Evolutionary conservation across 1,140 invertebrate genomes (phyloP).

Genomic region (Eumaeus atala): DNA sequence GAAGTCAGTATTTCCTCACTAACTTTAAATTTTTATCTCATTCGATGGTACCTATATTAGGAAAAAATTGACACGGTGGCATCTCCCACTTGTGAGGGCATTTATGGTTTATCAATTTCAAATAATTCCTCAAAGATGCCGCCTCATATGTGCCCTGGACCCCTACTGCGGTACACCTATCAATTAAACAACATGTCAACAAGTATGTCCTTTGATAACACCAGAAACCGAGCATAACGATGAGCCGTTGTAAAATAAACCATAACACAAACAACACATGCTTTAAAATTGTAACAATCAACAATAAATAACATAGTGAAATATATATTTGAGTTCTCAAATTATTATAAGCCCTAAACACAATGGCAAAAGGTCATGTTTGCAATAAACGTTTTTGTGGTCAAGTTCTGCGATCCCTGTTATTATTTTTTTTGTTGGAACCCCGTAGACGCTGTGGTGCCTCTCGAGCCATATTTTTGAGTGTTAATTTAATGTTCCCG

Average conservation of each 20-base stretch:
- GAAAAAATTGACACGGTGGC: constrained; percentile 62
- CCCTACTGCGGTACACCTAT: constrained; percentile 67
- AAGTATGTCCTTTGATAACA: constrained; percentile 67
- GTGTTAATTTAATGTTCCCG: constrained; percentile 73
- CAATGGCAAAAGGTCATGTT: constrained; percentile 19
- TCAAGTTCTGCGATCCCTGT: constrained; percentile 51
- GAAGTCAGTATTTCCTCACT: constrained; percentile 14
- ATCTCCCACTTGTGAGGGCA: constrained; percentile 63
- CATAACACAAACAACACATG: constrained; percentile 50
- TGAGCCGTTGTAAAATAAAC: constrained; percentile 44
- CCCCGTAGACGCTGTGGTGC: constrained; percentile 67
- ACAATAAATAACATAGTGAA: constrained; percentile 24
- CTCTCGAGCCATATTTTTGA: constrained; percentile 66
- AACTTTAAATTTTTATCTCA: constrained; percentile 23
- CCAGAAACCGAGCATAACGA: constrained; percentile 36
- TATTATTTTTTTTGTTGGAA: constrained; percentile 60
- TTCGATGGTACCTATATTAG: constrained; percentile 23
- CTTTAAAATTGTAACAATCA: constrained; percentile 35
- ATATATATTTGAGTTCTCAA: constrained; percentile 19
- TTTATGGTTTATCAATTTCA: constrained; percentile 71
- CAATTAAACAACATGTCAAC: constrained; percentile 74
- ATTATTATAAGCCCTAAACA: constrained; percentile 25
- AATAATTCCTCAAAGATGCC: constrained; percentile 69
- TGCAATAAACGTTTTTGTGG: constrained; percentile 27
- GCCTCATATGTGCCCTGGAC: constrained; percentile 53